These are phyloP conservation scores for Polyploca ridens DNA, from an alignment of 2,888 invertebrate species.

Conservation along the genomic window DNA sequence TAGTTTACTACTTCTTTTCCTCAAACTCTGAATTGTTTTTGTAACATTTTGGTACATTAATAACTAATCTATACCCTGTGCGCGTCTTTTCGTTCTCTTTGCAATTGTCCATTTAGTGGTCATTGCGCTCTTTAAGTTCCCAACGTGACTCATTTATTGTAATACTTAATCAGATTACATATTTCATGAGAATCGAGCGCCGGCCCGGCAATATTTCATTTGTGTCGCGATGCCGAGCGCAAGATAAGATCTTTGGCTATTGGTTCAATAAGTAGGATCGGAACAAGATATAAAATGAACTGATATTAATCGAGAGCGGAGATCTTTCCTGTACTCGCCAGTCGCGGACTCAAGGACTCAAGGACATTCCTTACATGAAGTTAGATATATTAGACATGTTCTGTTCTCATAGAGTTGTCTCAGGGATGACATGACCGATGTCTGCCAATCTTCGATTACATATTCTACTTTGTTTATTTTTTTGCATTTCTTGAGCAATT, in stretches of 20 bases:
- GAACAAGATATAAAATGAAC: conserved; percentile 63
- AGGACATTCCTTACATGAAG: conserved; percentile 51
- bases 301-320: conserved; percentile 53
- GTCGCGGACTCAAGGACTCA: conserved; percentile 33
- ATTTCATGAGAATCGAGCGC: conserved; percentile 64
- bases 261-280: conserved; percentile 65
- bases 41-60: not conserved
- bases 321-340: conserved; percentile 42
- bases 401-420: conserved; percentile 29
- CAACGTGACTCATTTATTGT: conserved; percentile 58
- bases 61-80: not conserved
- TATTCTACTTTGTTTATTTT: conserved; percentile 55
- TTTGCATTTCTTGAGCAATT: conserved; percentile 49
- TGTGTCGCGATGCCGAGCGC: conserved; percentile 65
- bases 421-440: conserved; percentile 50
- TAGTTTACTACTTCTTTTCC: not conserved
- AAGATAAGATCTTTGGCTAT: conserved; percentile 69
- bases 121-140: conserved; percentile 45
- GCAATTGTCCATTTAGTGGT: conserved; percentile 48
- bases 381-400: conserved; percentile 18
- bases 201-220: conserved; percentile 65
- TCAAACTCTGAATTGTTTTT: too few relatives aligned
- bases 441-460: conserved; percentile 52
- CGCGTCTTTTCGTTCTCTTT: conserved; percentile 29
- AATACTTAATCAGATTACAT: conserved; percentile 66